These are phyloP conservation scores for Pholis gunnellus DNA, from an alignment of 2,113 vertebrate species.

Conservation along the genomic window DNA sequence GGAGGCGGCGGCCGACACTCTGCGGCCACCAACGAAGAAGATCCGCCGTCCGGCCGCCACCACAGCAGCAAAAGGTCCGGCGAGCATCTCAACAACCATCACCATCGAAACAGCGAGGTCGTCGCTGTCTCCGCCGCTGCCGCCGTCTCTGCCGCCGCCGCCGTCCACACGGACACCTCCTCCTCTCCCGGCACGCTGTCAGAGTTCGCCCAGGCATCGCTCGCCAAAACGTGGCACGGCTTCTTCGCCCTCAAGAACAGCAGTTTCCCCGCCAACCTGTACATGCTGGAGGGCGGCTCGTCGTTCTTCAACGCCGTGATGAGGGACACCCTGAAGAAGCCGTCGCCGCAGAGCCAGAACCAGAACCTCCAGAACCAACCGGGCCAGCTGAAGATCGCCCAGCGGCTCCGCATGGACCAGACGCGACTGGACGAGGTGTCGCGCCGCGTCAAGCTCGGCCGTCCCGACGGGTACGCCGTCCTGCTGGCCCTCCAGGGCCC, in stretches of 20 bases:
- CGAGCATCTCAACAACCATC: constrained; percentile 86
- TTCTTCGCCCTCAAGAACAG: constrained; percentile 98
- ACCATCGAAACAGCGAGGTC: constrained; percentile 86
- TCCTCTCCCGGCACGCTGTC: constrained; percentile 88
- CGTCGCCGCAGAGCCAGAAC: constrained; percentile 70
- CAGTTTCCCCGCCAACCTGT: constrained; percentile 96
- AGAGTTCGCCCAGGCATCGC: constrained; percentile 90
- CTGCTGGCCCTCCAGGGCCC: constrained; percentile 93
- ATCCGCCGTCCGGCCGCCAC: constrained; percentile 80
- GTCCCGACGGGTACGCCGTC: constrained; percentile 92
- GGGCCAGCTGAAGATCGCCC: constrained; percentile 96
- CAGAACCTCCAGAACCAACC: constrained; percentile 83
- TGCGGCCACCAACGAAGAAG: constrained; percentile 37
- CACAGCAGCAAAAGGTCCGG: constrained; percentile 73
- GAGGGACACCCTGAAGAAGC: constrained; percentile 82
- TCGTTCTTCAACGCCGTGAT: constrained; percentile 89
- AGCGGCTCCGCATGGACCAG: constrained; percentile 96
- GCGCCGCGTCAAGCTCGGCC: constrained; percentile 93
- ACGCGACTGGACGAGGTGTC: constrained; percentile 97
- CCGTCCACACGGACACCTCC: constrained; percentile 65
- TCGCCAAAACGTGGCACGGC: constrained; percentile 93
- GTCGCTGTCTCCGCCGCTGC: constrained; percentile 56
- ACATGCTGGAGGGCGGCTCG: constrained; percentile 93
- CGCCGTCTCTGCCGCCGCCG: constrained; percentile 55
- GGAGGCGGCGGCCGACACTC: constrained; percentile 49